These are phyloP conservation scores for Stegophylla sp. DNA, from an alignment of 2,888 invertebrate species.

Conservation along the genomic window DNA sequence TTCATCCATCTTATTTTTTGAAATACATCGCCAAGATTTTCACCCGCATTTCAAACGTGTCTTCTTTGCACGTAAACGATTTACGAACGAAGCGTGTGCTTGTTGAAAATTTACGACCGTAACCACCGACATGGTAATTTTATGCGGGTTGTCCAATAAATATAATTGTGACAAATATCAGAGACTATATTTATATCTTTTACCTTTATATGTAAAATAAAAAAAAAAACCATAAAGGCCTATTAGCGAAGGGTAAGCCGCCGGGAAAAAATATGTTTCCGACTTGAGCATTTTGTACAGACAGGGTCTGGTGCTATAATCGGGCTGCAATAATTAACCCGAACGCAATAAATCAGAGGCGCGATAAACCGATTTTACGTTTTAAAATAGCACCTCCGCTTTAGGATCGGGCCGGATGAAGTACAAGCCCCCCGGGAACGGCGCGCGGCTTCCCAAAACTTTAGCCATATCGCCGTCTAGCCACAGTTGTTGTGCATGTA, in stretches of 20 bases:
- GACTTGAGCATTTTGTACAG: slow-evolving; percentile 50
- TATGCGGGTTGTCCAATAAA: slow-evolving; percentile 48
- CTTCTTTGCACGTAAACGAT: slow-evolving; percentile 41
- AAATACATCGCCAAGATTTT: slow-evolving; percentile 11
- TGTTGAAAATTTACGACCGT: slow-evolving; percentile 41
- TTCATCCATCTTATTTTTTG: slow-evolving; percentile 7
- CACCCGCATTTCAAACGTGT: slow-evolving; percentile 17
- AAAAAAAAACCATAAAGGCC: slow-evolving; percentile 47
- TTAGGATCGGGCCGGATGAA: slow-evolving; percentile 34
- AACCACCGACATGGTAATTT: slow-evolving; percentile 44
- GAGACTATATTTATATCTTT: slow-evolving; percentile 37
- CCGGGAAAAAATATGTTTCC: slow-evolving; percentile 55
- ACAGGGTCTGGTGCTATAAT: slow-evolving; percentile 35
- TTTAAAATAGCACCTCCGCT: slow-evolving; percentile 48
- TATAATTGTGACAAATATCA: slow-evolving; percentile 52
- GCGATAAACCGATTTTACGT: slow-evolving; percentile 55
- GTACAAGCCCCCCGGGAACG: slow-evolving; percentile 38
- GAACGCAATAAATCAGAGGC: slow-evolving; percentile 46
- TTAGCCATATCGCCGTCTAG: slow-evolving; percentile 29
- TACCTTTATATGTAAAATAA: slow-evolving; percentile 39
- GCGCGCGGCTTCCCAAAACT: slow-evolving; percentile 29
- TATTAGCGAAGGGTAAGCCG: slow-evolving; percentile 50
- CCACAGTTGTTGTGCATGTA: not conserved
- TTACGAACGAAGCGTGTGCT: slow-evolving; percentile 27
- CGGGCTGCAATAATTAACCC: slow-evolving; percentile 56